phyloP scores from a whole-genome alignment of 2,888 invertebrate species.

The Entomobrya multifasciata region DNA sequence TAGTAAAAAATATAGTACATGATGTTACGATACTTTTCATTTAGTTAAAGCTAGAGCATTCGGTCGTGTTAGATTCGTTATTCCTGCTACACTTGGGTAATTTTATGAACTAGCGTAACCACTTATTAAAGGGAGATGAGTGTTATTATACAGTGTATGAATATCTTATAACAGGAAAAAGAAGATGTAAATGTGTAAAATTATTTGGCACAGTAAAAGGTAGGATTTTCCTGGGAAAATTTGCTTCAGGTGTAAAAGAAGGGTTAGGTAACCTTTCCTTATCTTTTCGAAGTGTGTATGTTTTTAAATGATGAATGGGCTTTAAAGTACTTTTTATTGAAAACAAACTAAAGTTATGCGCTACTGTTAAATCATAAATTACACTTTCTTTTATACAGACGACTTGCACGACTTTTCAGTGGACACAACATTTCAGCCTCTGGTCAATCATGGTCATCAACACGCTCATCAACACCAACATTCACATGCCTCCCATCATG shows the following conservation, averaged over 20 bases:
- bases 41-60: background rate
- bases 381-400: slow-evolving; percentile 64
- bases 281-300: background rate
- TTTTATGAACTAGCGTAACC: slow-evolving; percentile 46
- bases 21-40: too few species aligned
- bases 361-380: too few species aligned
- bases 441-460: slow-evolving; percentile 78
- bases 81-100: slow-evolving; percentile 43
- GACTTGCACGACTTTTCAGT: slow-evolving; percentile 79
- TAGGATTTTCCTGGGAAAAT: background rate
- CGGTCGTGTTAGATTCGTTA: background rate
- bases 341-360: background rate
- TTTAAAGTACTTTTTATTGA: background rate
- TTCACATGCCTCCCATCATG: slow-evolving; percentile 75
- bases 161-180: background rate
- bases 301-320: background rate
- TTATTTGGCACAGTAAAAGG: background rate
- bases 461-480: slow-evolving; percentile 70
- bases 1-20: too few species aligned
- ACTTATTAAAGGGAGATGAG: slow-evolving; percentile 25
- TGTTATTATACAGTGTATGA: background rate
- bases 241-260: background rate
- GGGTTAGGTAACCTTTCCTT: too few species aligned
- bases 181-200: background rate
- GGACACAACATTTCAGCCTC: slow-evolving; percentile 77